Evolutionary conservation across 2,797 vertebrate genomes (phyloP).

Genomic region (Sphenopsis melanotis): DNA sequence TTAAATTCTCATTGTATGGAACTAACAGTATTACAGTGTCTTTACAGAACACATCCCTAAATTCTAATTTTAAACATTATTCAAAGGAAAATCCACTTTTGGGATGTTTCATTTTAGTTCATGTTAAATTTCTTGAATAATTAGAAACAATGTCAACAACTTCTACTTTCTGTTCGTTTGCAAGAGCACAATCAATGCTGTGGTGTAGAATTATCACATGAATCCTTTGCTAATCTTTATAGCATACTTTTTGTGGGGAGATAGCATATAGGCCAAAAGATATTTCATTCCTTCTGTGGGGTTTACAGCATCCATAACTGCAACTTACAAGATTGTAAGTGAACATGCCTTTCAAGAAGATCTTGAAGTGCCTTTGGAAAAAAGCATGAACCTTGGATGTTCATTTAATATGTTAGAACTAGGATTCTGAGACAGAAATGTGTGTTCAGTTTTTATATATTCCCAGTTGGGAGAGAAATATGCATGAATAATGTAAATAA

Average conservation of each 20-base stretch:
- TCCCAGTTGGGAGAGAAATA: neutral
- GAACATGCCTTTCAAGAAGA: neutral
- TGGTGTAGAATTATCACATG: neutral
- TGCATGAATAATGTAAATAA: neutral
- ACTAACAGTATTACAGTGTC: neutral
- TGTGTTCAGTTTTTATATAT: neutral
- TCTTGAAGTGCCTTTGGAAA: neutral
- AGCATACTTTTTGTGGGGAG: neutral
- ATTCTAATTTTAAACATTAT: neutral
- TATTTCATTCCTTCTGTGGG: neutral
- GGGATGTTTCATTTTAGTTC: neutral
- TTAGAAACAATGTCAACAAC: neutral
- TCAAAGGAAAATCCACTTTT: neutral
- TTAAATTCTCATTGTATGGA: fast-evolving
- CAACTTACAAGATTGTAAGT: neutral
- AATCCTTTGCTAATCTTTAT: neutral
- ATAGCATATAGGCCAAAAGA: neutral
- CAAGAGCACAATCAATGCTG: neutral
- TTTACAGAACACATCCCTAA: neutral
- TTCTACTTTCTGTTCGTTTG: neutral
- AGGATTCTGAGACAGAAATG: neutral
- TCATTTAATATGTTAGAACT: neutral
- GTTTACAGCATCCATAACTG: neutral
- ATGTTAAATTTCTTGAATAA: neutral
- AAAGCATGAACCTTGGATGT: fast-evolving